Conservation (phyloP, 2,797 vertebrate species). For the Ptychadena robeensis region DNA sequence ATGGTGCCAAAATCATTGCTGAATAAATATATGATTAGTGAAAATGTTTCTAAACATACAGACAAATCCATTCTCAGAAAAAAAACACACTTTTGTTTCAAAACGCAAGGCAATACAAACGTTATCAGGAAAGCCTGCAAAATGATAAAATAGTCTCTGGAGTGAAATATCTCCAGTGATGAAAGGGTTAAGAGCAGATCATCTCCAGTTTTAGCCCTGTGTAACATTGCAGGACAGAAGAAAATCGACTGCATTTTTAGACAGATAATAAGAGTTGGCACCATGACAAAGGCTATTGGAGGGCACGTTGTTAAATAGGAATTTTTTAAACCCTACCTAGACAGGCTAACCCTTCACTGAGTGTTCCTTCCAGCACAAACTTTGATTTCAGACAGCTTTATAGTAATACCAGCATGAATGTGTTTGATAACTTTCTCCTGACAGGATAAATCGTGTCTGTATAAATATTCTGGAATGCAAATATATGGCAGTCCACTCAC, state of each 20-base stretch:
- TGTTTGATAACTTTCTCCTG: slow-evolving; percentile 71
- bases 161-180: no score
- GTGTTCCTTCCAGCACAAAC: slow-evolving; percentile 67
- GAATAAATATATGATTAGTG: no score
- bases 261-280: slow-evolving; percentile 66
- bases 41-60: no score
- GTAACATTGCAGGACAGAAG: slow-evolving; percentile 62
- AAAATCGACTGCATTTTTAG: slow-evolving; percentile 63
- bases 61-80: no score
- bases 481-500: background rate
- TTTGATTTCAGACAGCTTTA: slow-evolving; percentile 64
- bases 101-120: no score
- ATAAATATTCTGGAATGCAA: background rate
- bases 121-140: no score
- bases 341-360: slow-evolving; percentile 71
- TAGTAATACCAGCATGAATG: slow-evolving; percentile 72
- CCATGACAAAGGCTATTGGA: slow-evolving; percentile 66
- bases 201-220: slow-evolving; percentile 30
- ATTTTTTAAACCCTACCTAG: slow-evolving; percentile 72
- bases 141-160: no score
- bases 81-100: background rate
- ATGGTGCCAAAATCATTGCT: no score
- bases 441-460: slow-evolving; percentile 53
- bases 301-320: slow-evolving; percentile 68
- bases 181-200: background rate